Conservation (phyloP, 1,140 invertebrate genomes). For the Drosophila gunungcola region DNA sequence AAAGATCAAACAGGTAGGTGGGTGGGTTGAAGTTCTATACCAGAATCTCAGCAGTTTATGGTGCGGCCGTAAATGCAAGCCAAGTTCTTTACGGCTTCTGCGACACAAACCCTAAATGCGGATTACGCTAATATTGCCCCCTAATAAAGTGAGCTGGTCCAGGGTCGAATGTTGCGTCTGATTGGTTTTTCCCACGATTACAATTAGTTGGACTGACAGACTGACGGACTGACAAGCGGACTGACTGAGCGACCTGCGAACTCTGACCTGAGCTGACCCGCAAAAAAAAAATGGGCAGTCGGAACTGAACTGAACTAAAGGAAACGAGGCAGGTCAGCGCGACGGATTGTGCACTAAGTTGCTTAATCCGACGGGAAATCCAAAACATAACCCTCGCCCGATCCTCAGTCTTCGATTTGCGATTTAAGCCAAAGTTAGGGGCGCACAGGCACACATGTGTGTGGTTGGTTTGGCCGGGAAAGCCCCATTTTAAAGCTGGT, state of each 20-base stretch:
- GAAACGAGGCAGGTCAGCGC: constrained; percentile 21
- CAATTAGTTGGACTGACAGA: constrained; percentile 55
- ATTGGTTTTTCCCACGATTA: constrained; percentile 81
- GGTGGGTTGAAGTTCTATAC: too few relatives aligned
- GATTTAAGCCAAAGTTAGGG: constrained; percentile 59
- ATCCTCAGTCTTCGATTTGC: constrained; percentile 10
- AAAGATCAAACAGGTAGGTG: constrained; percentile 8
- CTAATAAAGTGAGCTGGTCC: constrained; percentile 51
- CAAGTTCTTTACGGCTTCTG: constrained; percentile 69
- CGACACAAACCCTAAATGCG: constrained; percentile 55
- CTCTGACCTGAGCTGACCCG: constrained; percentile 24
- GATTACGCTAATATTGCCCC: constrained; percentile 77
- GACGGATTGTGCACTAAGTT: constrained; percentile 74
- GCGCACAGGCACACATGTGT: constrained; percentile 63
- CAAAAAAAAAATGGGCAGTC: constrained; percentile 7
- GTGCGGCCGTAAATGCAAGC: constrained; percentile 55
- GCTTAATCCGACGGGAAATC: constrained; percentile 82
- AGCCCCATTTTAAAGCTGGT: constrained; percentile 68
- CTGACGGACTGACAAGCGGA: constrained; percentile 3
- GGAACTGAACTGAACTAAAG: constrained; percentile 57
- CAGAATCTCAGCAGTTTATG: constrained; percentile 11
- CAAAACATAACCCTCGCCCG: constrained; percentile 70
- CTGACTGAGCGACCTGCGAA: not conserved
- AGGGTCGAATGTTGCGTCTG: constrained; percentile 68
- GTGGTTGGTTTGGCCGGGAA: constrained; percentile 53